A percentile compares a stretch with the other conserved stretches of the same genome.
Evolutionary conservation across 2,888 invertebrate species (phyloP).

Genomic region (Pollenia labialis): DNA sequence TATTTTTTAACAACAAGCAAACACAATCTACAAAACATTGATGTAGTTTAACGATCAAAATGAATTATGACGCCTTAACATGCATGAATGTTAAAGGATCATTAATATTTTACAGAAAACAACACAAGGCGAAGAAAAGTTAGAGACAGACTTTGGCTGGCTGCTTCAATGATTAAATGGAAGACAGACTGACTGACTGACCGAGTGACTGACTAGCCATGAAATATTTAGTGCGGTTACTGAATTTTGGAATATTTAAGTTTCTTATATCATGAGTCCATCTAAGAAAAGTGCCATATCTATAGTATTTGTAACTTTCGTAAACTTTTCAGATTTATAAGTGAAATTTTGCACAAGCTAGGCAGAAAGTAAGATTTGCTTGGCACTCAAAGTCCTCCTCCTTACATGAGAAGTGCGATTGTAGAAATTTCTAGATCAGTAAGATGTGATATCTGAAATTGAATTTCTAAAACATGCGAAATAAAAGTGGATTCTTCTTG

Average conservation of each 20-base stretch:
- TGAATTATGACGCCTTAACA: slow-evolving; percentile 82
- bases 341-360: too few relatives aligned
- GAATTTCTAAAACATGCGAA: too few relatives aligned
- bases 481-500: too few relatives aligned
- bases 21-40: slow-evolving; percentile 23
- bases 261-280: neutral
- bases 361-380: too few relatives aligned
- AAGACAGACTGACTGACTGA: slow-evolving; percentile 25
- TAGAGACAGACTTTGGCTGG: slow-evolving; percentile 47
- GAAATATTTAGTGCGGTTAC: neutral
- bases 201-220: slow-evolving; percentile 42
- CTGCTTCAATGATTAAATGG: slow-evolving; percentile 33
- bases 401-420: too few relatives aligned
- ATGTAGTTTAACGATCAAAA: slow-evolving; percentile 79
- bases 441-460: too few relatives aligned
- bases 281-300: neutral
- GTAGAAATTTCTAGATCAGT: too few relatives aligned
- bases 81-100: slow-evolving; percentile 83
- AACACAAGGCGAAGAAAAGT: slow-evolving; percentile 22
- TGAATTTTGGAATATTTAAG: neutral
- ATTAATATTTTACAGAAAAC: slow-evolving; percentile 79
- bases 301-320: neutral
- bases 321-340: too few relatives aligned
- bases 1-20: neutral
- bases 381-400: too few relatives aligned